A percentile compares a stretch with the other conserved stretches of the same genome.
phyloP scores from a whole-genome alignment of 2,888 invertebrate genomes.

The Idaea dimidiata region DNA sequence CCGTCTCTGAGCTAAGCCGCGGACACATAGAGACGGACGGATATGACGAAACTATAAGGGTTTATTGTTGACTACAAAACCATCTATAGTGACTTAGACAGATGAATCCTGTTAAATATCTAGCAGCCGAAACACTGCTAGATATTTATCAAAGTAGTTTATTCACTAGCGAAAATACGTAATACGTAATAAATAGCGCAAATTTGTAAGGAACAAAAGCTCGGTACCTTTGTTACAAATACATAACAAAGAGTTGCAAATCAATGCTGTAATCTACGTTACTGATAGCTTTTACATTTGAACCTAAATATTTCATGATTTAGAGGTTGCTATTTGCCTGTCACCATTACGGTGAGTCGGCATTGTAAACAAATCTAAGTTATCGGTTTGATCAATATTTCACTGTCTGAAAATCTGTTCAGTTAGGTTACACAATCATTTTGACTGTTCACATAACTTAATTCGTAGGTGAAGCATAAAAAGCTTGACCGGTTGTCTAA shows the following conservation, averaged over 20 bases:
- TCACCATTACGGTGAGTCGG: background rate
- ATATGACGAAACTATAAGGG: too few species aligned
- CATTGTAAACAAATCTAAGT: background rate
- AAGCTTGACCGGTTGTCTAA: background rate
- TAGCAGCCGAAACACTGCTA: too few species aligned
- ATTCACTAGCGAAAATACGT: too few species aligned
- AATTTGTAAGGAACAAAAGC: background rate
- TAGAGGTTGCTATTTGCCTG: background rate
- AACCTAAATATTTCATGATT: background rate
- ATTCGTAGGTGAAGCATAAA: background rate
- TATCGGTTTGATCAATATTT: background rate
- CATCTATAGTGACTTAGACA: too few species aligned
- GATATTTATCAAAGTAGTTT: too few species aligned
- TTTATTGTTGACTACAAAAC: too few species aligned
- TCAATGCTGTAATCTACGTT: background rate
- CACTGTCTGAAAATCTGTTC: background rate
- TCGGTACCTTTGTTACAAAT: background rate
- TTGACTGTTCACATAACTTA: background rate
- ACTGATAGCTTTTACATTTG: slow-evolving; percentile 10
- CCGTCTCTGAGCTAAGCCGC: too few species aligned
- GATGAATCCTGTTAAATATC: too few species aligned
- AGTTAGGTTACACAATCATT: background rate
- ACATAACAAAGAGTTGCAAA: background rate
- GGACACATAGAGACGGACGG: too few species aligned
- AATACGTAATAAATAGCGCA: too few species aligned